These are phyloP conservation scores for Habropoda laboriosa DNA, from an alignment of 1,140 invertebrate genomes.

Conservation along the genomic window DNA sequence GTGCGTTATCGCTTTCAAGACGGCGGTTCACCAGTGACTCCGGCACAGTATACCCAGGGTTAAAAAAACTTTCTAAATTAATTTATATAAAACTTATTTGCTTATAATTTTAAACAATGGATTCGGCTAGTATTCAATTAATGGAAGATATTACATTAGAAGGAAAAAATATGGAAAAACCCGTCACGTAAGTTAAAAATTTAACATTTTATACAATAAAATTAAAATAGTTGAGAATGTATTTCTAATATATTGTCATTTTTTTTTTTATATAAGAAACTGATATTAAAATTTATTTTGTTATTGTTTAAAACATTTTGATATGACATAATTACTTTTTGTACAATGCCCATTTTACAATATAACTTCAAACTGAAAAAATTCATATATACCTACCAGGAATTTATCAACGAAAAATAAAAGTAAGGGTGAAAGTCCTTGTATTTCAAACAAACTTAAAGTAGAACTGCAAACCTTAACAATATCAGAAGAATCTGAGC, in stretches of 20 bases:
- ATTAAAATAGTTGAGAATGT: neutral
- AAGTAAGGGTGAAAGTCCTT: slow-evolving; percentile 15
- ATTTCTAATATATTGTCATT: neutral
- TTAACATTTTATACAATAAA: neutral
- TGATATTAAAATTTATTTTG: too few relatives aligned
- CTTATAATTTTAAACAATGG: slow-evolving; percentile 51
- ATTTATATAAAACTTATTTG: neutral
- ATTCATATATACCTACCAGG: neutral
- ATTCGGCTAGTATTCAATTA: slow-evolving; percentile 64
- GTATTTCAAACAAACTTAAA: slow-evolving; percentile 78
- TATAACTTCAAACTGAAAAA: neutral
- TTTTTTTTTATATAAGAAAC: too few relatives aligned
- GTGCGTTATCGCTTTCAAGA: neutral
- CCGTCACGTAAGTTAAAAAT: slow-evolving; percentile 12
- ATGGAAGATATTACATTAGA: slow-evolving; percentile 69
- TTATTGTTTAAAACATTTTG: too few relatives aligned
- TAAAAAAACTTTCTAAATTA: neutral
- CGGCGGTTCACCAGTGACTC: too few relatives aligned
- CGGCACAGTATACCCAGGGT: too few relatives aligned
- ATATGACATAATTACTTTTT: too few relatives aligned
- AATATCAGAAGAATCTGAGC: slow-evolving; percentile 85
- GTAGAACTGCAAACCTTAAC: slow-evolving; percentile 87
- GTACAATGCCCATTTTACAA: too few relatives aligned
- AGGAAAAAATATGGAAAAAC: neutral
- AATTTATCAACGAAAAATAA: slow-evolving; percentile 26